A percentile compares a stretch with the other conserved stretches of the same genome.
Conservation (phyloP, 2,113 vertebrate genomes). For the Laticauda laticaudata region DNA sequence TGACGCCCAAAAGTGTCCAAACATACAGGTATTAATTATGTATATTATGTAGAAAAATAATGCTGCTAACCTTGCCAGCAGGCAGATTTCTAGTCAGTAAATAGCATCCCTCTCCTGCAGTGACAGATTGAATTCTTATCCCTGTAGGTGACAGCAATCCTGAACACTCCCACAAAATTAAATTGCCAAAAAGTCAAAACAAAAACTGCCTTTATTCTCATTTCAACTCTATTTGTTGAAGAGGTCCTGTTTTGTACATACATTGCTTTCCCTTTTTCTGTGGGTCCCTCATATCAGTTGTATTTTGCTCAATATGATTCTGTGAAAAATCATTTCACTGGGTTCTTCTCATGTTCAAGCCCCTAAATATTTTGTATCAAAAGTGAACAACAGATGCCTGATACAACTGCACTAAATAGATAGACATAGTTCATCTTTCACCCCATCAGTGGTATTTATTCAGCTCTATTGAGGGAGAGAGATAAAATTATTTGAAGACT, state of each 20-base stretch:
- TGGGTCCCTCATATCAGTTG: not conserved
- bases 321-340: not conserved
- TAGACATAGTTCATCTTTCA: not conserved
- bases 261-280: not conserved
- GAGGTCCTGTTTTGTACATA: not conserved
- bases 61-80: conserved; percentile 51
- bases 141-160: conserved; percentile 34
- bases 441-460: not conserved
- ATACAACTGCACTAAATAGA: not conserved
- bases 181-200: conserved; percentile 6
- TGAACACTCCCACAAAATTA: conserved; percentile 33
- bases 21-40: conserved; percentile 55
- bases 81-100: conserved; percentile 28
- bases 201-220: conserved; percentile 23
- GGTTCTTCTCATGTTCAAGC: not conserved
- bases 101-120: conserved; percentile 31
- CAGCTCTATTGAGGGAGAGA: not conserved
- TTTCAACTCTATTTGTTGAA: not conserved
- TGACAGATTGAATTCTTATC: conserved; percentile 42
- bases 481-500: not conserved
- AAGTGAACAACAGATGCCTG: not conserved
- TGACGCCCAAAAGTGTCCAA: conserved; percentile 49
- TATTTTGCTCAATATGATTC: not conserved
- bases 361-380: not conserved
- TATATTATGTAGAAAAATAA: conserved; percentile 48